Evolutionary conservation across 1,140 invertebrate species (phyloP), one percentile per base, ranked within the genome.

Genomic region (Arctopsyche grandis): DNA sequence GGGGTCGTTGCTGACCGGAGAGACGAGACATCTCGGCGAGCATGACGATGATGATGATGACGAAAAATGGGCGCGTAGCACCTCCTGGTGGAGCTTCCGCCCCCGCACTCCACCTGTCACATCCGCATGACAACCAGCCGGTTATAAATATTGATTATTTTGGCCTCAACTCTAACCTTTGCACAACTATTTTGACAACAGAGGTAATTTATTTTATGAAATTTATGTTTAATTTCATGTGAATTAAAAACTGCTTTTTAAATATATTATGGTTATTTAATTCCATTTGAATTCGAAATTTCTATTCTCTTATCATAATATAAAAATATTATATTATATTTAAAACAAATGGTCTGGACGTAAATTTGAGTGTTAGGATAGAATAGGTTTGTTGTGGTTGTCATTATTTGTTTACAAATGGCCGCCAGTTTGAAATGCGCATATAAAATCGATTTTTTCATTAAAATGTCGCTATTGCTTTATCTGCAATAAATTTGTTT

Each of bases 1-100:
- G 90, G 46, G 93, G 93, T 83, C 92, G 88, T 84, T 93, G 92
- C 83, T 94, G 93, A 80, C 92, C 91, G 9, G 91, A 92, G 81
- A 93, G 89, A 82, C 92, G 91, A 85, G 92, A 90, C 85, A 92
- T 90, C 86, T 90, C 91, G 71, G 75, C 78, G 24, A 84, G 73
- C 76, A 85, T 83, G 10, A 1, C 29, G 74, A 46, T 14, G 24
- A n/a, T n/a, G 29, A 38, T 38, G 29, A 38, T 38, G 29, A 38
- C 29, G 7, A 38, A 7, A 7, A 38, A 38, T n/a, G n/a, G n/a
- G n/a, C n/a, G n/a, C n/a, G n/a, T n/a, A n/a, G n/a, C n/a, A n/a
- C n/a, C n/a, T n/a, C 29, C 29, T 38, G 29, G 29, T 38, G 7
- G 29, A 38, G 29, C 29, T 7, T 38, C 1, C 29, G 29, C 29